These are phyloP conservation scores for Mactromeris polynyma DNA, from an alignment of 2,888 invertebrate species.

Conservation along the genomic window DNA sequence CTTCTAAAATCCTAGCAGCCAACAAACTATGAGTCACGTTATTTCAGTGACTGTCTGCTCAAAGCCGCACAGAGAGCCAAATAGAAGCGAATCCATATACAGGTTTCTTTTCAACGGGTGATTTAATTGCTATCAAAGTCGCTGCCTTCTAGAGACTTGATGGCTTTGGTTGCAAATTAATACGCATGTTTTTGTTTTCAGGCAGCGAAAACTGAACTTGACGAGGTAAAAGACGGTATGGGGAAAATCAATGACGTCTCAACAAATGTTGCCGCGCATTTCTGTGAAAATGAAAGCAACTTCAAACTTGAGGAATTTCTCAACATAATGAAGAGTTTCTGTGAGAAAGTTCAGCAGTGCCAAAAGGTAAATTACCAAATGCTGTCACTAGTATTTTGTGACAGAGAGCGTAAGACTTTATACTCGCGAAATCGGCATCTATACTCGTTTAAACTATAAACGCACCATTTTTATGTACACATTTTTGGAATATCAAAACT, in stretches of 20 bases:
- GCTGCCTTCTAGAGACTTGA: neutral
- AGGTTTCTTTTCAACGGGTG: neutral
- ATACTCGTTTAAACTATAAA: too few relatives aligned
- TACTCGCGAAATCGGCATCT: too few relatives aligned
- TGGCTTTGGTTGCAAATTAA: neutral
- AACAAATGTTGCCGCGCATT: constrained; percentile 94
- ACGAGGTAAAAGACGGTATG: constrained; percentile 91
- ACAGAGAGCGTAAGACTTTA: too few relatives aligned
- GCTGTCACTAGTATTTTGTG: too few relatives aligned
- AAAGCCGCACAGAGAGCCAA: neutral
- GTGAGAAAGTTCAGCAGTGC: constrained; percentile 89
- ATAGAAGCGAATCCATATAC: neutral
- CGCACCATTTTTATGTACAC: too few relatives aligned
- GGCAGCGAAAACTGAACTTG: constrained; percentile 82
- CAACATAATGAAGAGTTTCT: constrained; percentile 95
- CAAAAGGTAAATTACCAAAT: constrained; percentile 85
- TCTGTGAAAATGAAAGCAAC: constrained; percentile 95
- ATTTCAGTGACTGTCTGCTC: neutral
- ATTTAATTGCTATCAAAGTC: neutral
- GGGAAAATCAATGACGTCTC: constrained; percentile 94
- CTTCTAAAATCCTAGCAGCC: too few relatives aligned
- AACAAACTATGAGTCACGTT: neutral
- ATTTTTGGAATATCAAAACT: too few relatives aligned
- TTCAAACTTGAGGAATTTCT: constrained; percentile 98
- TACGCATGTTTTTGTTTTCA: constrained; percentile 50